Evolutionary conservation across 2,797 vertebrate species (phyloP), one percentile per base, ranked within the genome.

Genomic region (Ctenopoma multispine): DNA sequence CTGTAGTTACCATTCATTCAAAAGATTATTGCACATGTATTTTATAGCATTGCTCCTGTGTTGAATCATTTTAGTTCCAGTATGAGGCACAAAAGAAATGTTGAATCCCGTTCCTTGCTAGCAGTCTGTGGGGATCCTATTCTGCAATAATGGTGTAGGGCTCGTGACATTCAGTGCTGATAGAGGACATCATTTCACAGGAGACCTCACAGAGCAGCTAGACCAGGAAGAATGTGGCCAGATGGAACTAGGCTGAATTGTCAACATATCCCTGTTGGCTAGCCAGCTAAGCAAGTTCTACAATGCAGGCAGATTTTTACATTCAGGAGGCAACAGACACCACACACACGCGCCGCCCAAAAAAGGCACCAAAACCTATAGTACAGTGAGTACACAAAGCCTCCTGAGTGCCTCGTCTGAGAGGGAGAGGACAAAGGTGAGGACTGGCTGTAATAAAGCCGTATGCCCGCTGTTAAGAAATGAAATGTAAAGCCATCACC

Each of bases 381-480:
- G 69, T 72, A 87, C 87, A 92, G 86, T 83, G 76, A 89, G 80
- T 75, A 73, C 79, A 83, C 74, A 77, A 62, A 88, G 83, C 64
- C 86, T 92, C 87, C 73, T 50, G 88, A 90, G 90, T 81, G 75
- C 78, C 79, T 81, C 41, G 68, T 85, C 85, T 86, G 83, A 79
- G 81, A 86, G 81, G 73, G 55, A 77, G 84, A 89, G 88, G 91
- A 89, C 91, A 93, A 89, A 94, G 93, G 93, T 93, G 92, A 94
- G 85, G 80, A 82, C 87, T 92, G 90, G 86, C 92, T 92, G 90
- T 92, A 94, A 95, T 94, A 94, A 93, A 95, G 93, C 90, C 91
- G 93, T 94, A 94, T 94, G 93, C 93, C 93, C 69, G 90, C 94
- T 90, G 92, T 95, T 94, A 94, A 90, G 90, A 93, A 93, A 94